phyloP scores from a whole-genome alignment of 2,797 vertebrate species.

The Podarcis siculus region DNA sequence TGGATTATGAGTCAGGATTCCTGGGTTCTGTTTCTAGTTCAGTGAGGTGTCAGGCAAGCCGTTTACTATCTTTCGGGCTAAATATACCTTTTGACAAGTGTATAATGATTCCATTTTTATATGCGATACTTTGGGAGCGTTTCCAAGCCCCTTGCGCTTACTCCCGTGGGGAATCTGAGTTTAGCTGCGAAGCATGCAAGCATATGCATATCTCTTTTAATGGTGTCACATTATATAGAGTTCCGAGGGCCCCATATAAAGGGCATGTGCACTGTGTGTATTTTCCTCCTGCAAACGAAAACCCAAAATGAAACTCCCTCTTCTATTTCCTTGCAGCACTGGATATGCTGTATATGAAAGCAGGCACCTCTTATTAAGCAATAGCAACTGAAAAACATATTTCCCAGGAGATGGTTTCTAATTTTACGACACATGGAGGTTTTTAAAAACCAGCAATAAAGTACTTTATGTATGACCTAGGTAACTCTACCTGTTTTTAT shows the following conservation, averaged over 20 bases:
- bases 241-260: slow-evolving; percentile 49
- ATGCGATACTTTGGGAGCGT: slow-evolving; percentile 20
- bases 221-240: slow-evolving; percentile 22
- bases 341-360: slow-evolving; percentile 48
- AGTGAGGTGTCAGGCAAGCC: slow-evolving; percentile 10
- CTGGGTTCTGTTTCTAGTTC: slow-evolving; percentile 33
- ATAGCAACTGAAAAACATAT: slow-evolving; percentile 28
- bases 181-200: slow-evolving; percentile 18
- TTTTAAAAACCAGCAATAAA: background rate
- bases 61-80: slow-evolving; percentile 26
- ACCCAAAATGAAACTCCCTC: slow-evolving; percentile 41
- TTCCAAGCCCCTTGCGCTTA: slow-evolving; percentile 37
- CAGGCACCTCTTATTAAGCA: slow-evolving; percentile 22
- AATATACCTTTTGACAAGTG: slow-evolving; percentile 24
- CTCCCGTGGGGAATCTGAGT: slow-evolving; percentile 6
- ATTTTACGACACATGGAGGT: slow-evolving; percentile 12
- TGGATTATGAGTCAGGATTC: background rate
- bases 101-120: slow-evolving; percentile 24
- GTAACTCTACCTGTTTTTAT: slow-evolving; percentile 13
- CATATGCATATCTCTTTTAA: slow-evolving; percentile 30
- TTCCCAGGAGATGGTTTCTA: slow-evolving; percentile 20
- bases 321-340: slow-evolving; percentile 46
- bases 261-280: slow-evolving; percentile 17
- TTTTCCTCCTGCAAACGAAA: slow-evolving; percentile 59
- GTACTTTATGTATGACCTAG: background rate